Percentiles rank a stretch among this genome's conserved stretches.
phyloP scores from a whole-genome alignment of 2,888 invertebrate genomes.

The Linnaemya tessellans region DNA sequence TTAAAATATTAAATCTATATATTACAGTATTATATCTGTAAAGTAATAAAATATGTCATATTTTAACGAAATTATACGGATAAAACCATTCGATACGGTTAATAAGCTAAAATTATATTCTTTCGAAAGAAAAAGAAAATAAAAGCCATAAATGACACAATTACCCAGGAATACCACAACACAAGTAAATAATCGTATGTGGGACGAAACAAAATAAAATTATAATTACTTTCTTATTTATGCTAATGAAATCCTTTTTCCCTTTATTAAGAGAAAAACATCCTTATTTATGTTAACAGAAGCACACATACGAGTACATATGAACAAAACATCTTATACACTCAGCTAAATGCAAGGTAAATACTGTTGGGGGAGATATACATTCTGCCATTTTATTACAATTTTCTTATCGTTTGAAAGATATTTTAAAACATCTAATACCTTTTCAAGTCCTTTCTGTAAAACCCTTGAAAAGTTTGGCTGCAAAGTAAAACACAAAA shows the following conservation, averaged over 20 bases:
- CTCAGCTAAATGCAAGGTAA: neutral
- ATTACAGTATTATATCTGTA: slow-evolving; percentile 21
- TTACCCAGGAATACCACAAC: slow-evolving; percentile 7
- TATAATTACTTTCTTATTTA: slow-evolving; percentile 70
- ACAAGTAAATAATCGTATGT: slow-evolving; percentile 27
- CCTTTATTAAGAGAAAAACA: slow-evolving; percentile 36
- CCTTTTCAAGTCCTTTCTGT: neutral
- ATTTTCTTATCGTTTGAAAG: slow-evolving; percentile 52
- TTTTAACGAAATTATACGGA: slow-evolving; percentile 81
- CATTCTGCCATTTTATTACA: slow-evolving; percentile 36
- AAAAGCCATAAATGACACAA: slow-evolving; percentile 53
- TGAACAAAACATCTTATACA: neutral
- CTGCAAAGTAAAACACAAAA: slow-evolving; percentile 18
- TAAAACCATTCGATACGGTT: slow-evolving; percentile 79
- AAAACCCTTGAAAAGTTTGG: slow-evolving; percentile 28
- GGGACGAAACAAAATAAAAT: slow-evolving; percentile 58
- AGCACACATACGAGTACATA: slow-evolving; percentile 13
- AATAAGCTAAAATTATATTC: slow-evolving; percentile 52
- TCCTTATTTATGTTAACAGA: slow-evolving; percentile 33
- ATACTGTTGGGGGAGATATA: neutral
- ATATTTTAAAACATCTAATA: slow-evolving; percentile 7
- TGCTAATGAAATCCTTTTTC: slow-evolving; percentile 70
- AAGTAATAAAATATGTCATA: slow-evolving; percentile 82
- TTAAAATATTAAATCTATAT: neutral
- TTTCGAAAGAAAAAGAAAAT: slow-evolving; percentile 8